Base-by-base conservation (phyloP, 2,113 vertebrate species). In the Casuarius casuarius region DNA sequence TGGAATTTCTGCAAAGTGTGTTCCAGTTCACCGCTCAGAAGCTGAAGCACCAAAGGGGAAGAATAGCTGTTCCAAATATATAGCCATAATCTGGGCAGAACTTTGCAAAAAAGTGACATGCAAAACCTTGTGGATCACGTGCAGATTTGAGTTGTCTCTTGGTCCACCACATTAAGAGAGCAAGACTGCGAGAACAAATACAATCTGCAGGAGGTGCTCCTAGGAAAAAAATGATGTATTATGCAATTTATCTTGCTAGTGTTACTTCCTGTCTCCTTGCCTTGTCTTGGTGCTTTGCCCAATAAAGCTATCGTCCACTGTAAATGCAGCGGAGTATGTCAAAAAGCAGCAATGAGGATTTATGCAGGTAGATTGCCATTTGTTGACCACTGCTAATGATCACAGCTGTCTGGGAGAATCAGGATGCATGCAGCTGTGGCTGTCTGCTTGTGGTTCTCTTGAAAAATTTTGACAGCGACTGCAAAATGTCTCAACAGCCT, bases 301-400 rank as follows among this genome's bases (percentile, higher is more conserved):
- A 15, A 8, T 52, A 46, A 26, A 71, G 48, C 29, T 8, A 9
- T 51, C 25, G 4, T 4, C 22, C 25, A 5, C 33, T 7, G 12
- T 23, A 25, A 49, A 12, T 8, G 67, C 35, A 17, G 40, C 16
- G 31, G 15, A 51, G 22, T 35, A 17, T 17, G 52, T 56, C 35
- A 44, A 22, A 58, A 22, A 58, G 54, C 12, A 25, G 42, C 29
- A 18, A 42, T 16, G 42, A 56, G 54, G 38, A 31, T 58, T 17
- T 16, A n/a, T 6, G 49, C 29, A 49, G n/a, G 65, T 18, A 16
- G 10, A 4, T 20, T 29, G 48, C 20, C 2, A 0, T 10, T 2
- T 4, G 9, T 51, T 44, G 29, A 33, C 14, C 42, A 26, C 29
- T 25, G 31, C 31, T 44, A 58, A 66, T 7, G 38, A 66, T 29